A percentile compares a stretch with the other conserved stretches of the same genome.
phyloP scores from a whole-genome alignment of 2,888 invertebrate species.

The Nephrotoma guestfalica region DNA sequence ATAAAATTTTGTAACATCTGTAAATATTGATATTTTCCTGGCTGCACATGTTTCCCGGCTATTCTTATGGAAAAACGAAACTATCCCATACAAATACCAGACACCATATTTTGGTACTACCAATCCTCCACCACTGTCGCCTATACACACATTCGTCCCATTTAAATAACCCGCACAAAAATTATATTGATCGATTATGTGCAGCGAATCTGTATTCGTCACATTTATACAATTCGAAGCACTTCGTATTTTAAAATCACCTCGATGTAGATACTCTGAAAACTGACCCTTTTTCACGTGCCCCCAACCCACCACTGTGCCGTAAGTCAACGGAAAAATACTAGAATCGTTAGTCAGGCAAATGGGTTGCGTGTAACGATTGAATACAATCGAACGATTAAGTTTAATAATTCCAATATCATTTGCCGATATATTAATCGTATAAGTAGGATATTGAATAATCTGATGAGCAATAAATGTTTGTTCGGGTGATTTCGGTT shows the following conservation, averaged over 20 bases:
- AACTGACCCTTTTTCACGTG: conserved; percentile 18
- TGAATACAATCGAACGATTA: too few species aligned
- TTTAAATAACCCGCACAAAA: conserved; percentile 14
- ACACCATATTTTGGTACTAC: conserved; percentile 18
- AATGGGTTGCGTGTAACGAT: too few species aligned
- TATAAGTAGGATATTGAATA: too few species aligned
- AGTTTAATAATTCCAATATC: too few species aligned
- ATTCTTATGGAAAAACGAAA: conserved; percentile 8
- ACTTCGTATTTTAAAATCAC: conserved; percentile 22
- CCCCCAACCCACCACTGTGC: conserved; percentile 24
- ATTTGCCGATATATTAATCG: too few species aligned
- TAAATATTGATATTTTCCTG: conserved; percentile 32
- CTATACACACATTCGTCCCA: conserved; percentile 35
- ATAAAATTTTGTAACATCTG: conserved; percentile 27
- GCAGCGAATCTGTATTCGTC: conserved; percentile 1
- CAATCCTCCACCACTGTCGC: conserved; percentile 38
- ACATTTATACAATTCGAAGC: conserved; percentile 20
- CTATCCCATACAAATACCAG: conserved; percentile 12
- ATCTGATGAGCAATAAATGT: too few species aligned
- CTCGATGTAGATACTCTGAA: conserved; percentile 16
- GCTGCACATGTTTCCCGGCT: conserved; percentile 11
- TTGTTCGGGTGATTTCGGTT: too few species aligned
- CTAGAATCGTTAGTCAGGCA: too few species aligned
- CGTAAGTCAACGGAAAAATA: too few species aligned
- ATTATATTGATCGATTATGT: neutral